Conservation (phyloP, 2,888 invertebrate species). For the Cepaea hortensis region DNA sequence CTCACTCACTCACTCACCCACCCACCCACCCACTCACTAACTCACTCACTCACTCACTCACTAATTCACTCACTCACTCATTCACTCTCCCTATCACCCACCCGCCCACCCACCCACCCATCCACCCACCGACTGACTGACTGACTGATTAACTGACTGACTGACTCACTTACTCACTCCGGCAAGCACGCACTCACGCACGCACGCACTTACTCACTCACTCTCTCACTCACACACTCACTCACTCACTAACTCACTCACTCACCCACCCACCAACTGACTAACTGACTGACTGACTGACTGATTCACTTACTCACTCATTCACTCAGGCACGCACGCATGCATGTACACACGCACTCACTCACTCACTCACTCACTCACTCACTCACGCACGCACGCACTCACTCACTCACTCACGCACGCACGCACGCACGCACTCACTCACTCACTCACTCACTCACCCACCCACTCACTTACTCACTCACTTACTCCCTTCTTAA, state of each 20-base stretch:
- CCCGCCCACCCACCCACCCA: no score
- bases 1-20: not conserved
- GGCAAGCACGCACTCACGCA: not conserved
- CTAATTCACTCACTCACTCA: not conserved
- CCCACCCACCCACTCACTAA: no score
- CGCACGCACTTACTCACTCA: slow-evolving; percentile 5
- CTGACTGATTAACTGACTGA: slow-evolving; percentile 16
- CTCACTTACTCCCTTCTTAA: no score
- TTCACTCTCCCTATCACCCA: no score
- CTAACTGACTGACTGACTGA: not conserved
- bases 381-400: slow-evolving; percentile 36
- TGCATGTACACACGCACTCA: no score
- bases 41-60: no score
- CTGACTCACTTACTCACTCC: slow-evolving; percentile 1
- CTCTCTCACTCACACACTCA: slow-evolving; percentile 11
- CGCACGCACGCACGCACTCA: slow-evolving; percentile 9
- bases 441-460: no score
- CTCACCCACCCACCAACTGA: slow-evolving; percentile 34
- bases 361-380: slow-evolving; percentile 14
- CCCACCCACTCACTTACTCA: no score
- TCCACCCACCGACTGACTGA: no score
- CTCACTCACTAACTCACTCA: slow-evolving; percentile 3
- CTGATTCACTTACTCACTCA: no score
- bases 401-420: slow-evolving; percentile 1
- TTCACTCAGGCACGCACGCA: no score